phyloP scores from a whole-genome alignment of 2,797 vertebrate genomes.

The Galago senegalensis region DNA sequence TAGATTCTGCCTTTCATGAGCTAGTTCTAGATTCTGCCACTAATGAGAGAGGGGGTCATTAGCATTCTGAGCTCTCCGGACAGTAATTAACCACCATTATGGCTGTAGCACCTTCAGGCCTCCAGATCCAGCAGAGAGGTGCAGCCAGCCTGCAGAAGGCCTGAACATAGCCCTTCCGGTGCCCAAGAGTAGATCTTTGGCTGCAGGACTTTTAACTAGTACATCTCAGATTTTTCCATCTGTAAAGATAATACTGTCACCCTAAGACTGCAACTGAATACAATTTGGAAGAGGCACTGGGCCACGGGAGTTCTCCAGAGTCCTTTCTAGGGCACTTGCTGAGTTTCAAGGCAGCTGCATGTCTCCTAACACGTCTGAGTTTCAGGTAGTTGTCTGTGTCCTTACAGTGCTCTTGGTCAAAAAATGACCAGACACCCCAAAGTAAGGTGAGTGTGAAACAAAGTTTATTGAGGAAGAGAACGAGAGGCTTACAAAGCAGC shows the following conservation, averaged over 20 bases:
- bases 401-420: too few species aligned
- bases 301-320: not conserved
- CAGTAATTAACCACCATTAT: not conserved
- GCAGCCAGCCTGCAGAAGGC: not conserved
- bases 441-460: too few species aligned
- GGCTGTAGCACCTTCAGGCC: not conserved
- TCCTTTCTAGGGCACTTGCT: not conserved
- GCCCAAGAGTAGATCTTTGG: not conserved
- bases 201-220: not conserved
- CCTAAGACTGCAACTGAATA: not conserved
- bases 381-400: too few species aligned
- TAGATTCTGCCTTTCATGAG: constrained; percentile 26
- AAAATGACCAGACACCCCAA: too few species aligned
- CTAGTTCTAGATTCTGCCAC: not conserved
- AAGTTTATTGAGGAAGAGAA: too few species aligned
- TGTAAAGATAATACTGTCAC: not conserved
- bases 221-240: not conserved
- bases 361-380: too few species aligned
- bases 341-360: too few species aligned
- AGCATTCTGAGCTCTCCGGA: not conserved
- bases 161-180: not conserved
- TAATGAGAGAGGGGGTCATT: not conserved
- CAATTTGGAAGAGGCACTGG: not conserved
- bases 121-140: not conserved
- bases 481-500: too few species aligned